Base-by-base conservation (phyloP, 2,797 vertebrate species). In the Argentina silus region DNA sequence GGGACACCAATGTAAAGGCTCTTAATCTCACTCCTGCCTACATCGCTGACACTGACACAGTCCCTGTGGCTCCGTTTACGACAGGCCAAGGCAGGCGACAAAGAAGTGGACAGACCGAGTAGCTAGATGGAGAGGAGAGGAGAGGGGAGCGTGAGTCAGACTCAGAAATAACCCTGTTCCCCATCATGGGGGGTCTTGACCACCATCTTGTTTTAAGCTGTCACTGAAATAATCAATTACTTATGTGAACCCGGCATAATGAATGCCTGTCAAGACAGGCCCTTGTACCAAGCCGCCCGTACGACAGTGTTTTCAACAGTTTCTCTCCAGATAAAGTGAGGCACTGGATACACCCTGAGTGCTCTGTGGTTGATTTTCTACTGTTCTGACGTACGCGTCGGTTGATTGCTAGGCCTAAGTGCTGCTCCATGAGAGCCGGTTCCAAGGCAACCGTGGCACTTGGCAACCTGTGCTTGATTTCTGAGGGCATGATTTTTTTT, bases 401-500 rank as follows among this genome's bases (percentile, higher is more conserved):
- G 83, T 57, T 87, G 84, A 89, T 86, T 88, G 79, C 71, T 36
- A 4, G 27, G 27, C 27, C 27, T 47, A 69, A 85, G 81, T 78
- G 86, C 71, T 59, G 60, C 76, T 82, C 81, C 77, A 75, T 64
- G 36, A 51, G 56, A 19, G 47, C 23, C 59, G 44, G 72, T 82
- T 59, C 79, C 82, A 83, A 63, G 75, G 72, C 78, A 85, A 84
- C 72, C 0, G 21, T 15, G 56, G 60, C 56, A 43, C 76, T 73
- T 82, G n/a, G n/a, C n/a, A n/a, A n/a, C 51, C 70, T 71, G 66
- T 59, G 64, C 71, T 69, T 82, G 45, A 79, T 78, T 79, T 75
- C 69, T 60, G 56, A 78, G 5, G 62, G 65, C 10, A 69, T 56
- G 56, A 17, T 3, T 12, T 0, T 27, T n/a, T n/a, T 15, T 12